These are phyloP conservation scores for Rissa tridactyla DNA, from an alignment of 2,113 vertebrate species.

Conservation along the genomic window DNA sequence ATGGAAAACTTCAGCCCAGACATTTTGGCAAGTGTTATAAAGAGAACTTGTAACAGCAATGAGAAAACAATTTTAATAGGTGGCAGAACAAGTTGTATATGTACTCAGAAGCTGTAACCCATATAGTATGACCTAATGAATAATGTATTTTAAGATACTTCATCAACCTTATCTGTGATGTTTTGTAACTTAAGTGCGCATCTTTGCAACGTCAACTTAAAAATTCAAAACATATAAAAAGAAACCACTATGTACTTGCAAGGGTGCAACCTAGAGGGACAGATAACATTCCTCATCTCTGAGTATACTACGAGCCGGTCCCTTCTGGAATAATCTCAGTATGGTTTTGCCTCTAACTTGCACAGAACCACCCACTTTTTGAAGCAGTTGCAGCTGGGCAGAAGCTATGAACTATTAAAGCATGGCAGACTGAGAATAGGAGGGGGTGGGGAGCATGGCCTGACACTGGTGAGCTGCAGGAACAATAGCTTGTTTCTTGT, in stretches of 20 bases:
- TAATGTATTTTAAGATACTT: not conserved
- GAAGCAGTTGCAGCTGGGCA: constrained; percentile 40
- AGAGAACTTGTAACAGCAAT: not conserved
- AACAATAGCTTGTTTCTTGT: constrained; percentile 59
- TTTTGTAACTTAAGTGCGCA: not conserved
- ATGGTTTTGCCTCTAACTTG: not conserved
- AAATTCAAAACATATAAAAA: not conserved
- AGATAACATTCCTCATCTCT: not conserved
- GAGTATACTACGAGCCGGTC: not conserved
- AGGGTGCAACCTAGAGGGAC: not conserved
- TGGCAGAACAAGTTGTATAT: not conserved
- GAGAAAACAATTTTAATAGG: not conserved
- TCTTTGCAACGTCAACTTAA: not conserved
- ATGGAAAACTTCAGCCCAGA: not conserved
- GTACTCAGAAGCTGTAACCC: not conserved
- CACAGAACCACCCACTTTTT: constrained; percentile 24
- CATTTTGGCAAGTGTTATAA: not conserved
- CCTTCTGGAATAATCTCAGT: not conserved
- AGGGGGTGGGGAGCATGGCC: constrained; percentile 29
- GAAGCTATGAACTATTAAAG: constrained; percentile 15
- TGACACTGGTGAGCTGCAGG: constrained; percentile 23
- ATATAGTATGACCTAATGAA: not conserved
- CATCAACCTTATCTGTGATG: not conserved
- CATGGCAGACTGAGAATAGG: not conserved
- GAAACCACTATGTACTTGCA: not conserved